A percentile compares a stretch with the other conserved stretches of the same genome.
Conservation (phyloP, 2,888 invertebrate genomes). For the Erpobdella octoculata region DNA sequence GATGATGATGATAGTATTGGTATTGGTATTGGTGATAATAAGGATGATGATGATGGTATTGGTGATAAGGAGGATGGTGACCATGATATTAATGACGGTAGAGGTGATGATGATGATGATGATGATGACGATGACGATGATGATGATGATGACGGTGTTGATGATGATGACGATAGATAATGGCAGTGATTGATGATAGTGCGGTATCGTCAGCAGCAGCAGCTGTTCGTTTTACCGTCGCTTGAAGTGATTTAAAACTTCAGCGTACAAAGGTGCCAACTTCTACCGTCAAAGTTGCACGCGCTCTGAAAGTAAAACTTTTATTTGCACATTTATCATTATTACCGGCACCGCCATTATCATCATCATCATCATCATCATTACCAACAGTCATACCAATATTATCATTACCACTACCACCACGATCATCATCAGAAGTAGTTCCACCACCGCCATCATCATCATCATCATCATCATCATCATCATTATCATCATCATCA, state of each 20-base stretch:
- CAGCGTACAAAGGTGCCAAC: no score
- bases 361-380: not conserved
- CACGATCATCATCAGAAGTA: not conserved
- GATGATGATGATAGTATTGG: not conserved
- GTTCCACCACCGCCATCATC: not conserved
- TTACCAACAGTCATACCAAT: not conserved
- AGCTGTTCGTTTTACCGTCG: no score
- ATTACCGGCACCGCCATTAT: not conserved
- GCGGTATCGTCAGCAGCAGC: no score
- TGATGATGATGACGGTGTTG: slow-evolving; percentile 7
- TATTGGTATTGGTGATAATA: not conserved
- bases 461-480: not conserved
- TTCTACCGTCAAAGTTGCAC: not conserved
- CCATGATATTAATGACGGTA: not conserved
- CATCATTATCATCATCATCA: not conserved
- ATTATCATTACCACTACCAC: not conserved
- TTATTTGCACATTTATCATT: not conserved
- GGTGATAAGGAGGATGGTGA: not conserved
- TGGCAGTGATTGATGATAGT: not conserved
- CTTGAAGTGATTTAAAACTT: no score
- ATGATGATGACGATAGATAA: not conserved
- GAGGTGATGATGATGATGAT: not conserved
- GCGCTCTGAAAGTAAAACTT: no score
- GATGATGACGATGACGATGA: not conserved
- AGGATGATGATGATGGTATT: not conserved